phyloP scores from a whole-genome alignment of 2,113 vertebrate species.

The Rostratula benghalensis region DNA sequence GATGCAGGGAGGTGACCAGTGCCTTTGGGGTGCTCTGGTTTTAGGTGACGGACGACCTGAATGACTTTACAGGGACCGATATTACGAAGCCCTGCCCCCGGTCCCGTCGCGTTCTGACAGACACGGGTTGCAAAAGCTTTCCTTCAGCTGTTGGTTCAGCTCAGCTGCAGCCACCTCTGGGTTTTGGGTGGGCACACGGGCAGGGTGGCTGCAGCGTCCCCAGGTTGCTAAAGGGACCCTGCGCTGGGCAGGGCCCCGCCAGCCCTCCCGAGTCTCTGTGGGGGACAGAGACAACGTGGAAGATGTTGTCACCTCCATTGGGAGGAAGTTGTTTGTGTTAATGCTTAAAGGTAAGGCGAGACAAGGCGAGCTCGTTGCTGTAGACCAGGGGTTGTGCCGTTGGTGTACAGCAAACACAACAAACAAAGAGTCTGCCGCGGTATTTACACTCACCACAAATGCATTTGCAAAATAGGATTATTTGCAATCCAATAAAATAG shows the following conservation, averaged over 20 bases:
- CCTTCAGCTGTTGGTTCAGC: background rate
- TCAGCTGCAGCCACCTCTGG: background rate
- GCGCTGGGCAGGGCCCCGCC: rapidly evolving
- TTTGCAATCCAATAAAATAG: constrained; percentile 17
- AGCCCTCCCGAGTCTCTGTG: background rate
- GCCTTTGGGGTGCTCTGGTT: background rate
- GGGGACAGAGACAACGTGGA: background rate
- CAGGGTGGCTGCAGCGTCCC: background rate
- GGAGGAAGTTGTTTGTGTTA: constrained; percentile 12
- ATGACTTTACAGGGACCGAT: background rate
- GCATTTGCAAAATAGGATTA: constrained; percentile 23
- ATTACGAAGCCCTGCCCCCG: background rate
- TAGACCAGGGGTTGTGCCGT: background rate
- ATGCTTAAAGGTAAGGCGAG: constrained; percentile 35
- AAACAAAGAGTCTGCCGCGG: constrained; percentile 12
- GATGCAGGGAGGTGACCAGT: background rate
- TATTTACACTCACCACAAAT: background rate
- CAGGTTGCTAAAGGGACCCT: background rate
- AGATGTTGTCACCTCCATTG: background rate
- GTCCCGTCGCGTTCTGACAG: background rate
- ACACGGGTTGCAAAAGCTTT: background rate
- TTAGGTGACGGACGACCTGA: background rate
- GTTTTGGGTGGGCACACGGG: background rate
- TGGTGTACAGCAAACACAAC: constrained; percentile 46
- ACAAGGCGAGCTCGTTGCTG: constrained; percentile 22